A percentile compares a stretch with the other conserved stretches of the same genome.
These are phyloP conservation scores for Cirrhinus mrigala DNA, from an alignment of 2,797 vertebrate genomes.

Conservation along the genomic window DNA sequence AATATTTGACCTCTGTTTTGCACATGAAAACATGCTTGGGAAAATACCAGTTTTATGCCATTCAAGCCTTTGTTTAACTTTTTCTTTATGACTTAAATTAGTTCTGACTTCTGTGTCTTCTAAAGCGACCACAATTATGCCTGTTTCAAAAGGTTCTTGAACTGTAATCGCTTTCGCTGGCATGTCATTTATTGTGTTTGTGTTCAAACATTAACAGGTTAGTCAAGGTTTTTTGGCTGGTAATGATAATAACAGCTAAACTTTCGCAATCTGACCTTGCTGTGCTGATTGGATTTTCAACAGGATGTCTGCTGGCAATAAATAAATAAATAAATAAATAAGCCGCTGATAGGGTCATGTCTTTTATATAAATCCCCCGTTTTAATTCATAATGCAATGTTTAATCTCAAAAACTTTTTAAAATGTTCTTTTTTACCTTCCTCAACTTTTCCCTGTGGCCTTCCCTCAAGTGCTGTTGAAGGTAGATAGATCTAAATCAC, in stretches of 20 bases:
- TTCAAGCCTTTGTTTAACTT: background rate
- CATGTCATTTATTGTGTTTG: background rate
- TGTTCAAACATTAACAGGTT: background rate
- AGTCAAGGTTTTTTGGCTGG: background rate
- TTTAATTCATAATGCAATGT: background rate
- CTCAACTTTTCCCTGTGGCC: background rate
- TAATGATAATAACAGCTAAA: background rate
- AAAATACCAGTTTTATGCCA: too few species aligned
- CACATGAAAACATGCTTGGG: too few species aligned
- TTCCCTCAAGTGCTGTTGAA: background rate
- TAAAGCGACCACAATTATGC: background rate
- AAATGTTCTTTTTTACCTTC: too few species aligned
- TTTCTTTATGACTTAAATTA: background rate
- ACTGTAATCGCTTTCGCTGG: background rate
- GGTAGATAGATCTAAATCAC: background rate
- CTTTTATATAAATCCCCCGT: background rate
- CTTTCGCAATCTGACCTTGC: slow-evolving; percentile 3
- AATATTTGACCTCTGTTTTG: too few species aligned
- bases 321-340: background rate
- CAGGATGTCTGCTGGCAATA: background rate
- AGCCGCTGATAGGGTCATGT: background rate
- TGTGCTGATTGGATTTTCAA: background rate
- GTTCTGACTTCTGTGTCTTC: background rate
- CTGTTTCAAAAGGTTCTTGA: background rate
- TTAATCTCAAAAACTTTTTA: background rate